phyloP scores from a whole-genome alignment of 2,113 vertebrate genomes.

The Zosterops hypoxanthus region DNA sequence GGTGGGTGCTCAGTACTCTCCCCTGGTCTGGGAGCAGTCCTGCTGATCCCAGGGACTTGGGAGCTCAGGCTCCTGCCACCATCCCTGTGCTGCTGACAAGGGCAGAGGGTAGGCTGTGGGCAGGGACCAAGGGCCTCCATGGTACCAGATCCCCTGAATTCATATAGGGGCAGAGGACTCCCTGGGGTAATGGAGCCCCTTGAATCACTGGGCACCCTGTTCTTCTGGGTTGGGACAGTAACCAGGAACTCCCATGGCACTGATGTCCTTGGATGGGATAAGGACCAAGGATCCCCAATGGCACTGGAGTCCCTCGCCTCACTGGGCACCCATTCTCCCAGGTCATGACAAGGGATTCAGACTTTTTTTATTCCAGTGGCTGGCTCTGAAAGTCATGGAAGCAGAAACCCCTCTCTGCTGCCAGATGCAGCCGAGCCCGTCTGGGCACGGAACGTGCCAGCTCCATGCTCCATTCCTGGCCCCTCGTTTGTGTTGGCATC shows the following conservation, averaged over 20 bases:
- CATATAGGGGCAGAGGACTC: neutral
- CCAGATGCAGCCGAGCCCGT: neutral
- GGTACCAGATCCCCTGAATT: neutral
- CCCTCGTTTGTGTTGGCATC: conserved; percentile 78
- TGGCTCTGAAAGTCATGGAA: neutral
- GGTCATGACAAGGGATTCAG: neutral
- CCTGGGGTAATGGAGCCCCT: neutral
- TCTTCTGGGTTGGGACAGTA: neutral
- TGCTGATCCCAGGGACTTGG: neutral
- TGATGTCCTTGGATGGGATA: neutral
- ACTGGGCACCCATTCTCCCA: neutral
- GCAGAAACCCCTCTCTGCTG: neutral
- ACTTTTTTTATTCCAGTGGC: neutral
- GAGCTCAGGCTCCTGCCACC: fast-evolving
- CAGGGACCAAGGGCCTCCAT: fast-evolving
- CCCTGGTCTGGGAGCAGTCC: neutral
- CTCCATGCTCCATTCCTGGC: neutral
- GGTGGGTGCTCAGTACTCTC: neutral
- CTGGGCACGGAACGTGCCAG: neutral
- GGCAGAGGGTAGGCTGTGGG: fast-evolving
- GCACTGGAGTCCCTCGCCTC: neutral
- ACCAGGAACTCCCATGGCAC: neutral
- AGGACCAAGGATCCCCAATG: too few species aligned
- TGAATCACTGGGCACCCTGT: neutral
- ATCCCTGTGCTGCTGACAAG: neutral